Percentiles rank a stretch among this genome's conserved stretches.
These are phyloP conservation scores for Fratercula arctica DNA, from an alignment of 2,797 vertebrate genomes.

Conservation along the genomic window DNA sequence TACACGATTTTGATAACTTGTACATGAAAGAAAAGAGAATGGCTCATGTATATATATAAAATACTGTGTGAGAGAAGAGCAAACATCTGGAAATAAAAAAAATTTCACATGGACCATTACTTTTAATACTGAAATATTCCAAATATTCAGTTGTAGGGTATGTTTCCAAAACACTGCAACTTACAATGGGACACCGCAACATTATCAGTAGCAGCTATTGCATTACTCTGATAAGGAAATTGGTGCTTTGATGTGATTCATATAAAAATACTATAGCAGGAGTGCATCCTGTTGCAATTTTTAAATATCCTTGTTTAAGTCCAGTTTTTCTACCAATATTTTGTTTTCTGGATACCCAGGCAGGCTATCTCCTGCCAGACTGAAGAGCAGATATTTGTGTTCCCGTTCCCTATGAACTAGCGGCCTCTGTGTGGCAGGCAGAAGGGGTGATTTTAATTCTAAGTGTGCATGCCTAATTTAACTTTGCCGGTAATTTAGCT, in stretches of 20 bases:
- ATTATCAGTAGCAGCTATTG: background rate
- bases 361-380: background rate
- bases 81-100: background rate
- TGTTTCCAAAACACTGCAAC: background rate
- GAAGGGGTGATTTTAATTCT: slow-evolving; percentile 32
- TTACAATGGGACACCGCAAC: background rate
- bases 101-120: accelerated
- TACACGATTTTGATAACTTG: background rate
- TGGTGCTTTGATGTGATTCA: background rate
- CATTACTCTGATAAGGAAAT: background rate
- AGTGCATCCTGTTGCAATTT: background rate
- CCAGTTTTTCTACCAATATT: background rate
- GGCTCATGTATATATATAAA: background rate
- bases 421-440: background rate
- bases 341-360: background rate
- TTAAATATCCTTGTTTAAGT: background rate
- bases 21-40: background rate
- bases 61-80: background rate
- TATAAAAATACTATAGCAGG: background rate
- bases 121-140: background rate
- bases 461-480: slow-evolving; percentile 62
- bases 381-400: background rate
- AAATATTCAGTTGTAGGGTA: background rate
- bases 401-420: background rate
- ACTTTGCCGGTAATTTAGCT: slow-evolving; percentile 58